Evolutionary conservation across 2,888 invertebrate species (phyloP).

Genomic region (Aporophyla lueneburgensis): DNA sequence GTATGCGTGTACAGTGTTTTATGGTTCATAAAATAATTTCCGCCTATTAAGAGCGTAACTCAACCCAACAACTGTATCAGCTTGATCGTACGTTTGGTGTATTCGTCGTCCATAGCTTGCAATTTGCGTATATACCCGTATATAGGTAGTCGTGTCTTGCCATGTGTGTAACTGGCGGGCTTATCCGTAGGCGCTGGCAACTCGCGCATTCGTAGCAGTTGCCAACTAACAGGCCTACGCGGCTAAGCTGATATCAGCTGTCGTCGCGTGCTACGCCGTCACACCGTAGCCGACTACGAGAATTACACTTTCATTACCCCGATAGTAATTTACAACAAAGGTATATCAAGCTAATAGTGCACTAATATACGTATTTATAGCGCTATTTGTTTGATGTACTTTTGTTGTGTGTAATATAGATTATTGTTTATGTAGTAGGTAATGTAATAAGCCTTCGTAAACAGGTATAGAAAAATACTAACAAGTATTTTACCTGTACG

Average conservation of each 20-base stretch:
- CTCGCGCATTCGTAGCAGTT: constrained; percentile 84
- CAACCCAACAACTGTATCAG: constrained; percentile 44
- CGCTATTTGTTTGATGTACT: constrained; percentile 27
- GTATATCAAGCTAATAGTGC: too few species aligned
- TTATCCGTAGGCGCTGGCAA: constrained; percentile 83
- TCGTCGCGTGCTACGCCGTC: constrained; percentile 77
- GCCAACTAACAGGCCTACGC: constrained; percentile 85
- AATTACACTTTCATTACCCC: constrained; percentile 64
- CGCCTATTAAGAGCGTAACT: constrained; percentile 58
- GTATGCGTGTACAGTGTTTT: constrained; percentile 55
- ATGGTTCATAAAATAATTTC: constrained; percentile 65
- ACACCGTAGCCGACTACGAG: constrained; percentile 76
- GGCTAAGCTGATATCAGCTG: constrained; percentile 82
- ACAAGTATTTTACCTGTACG: neutral
- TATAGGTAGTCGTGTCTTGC: constrained; percentile 64
- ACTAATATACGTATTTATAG: constrained; percentile 19
- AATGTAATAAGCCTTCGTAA: constrained; percentile 3
- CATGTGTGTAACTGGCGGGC: constrained; percentile 74
- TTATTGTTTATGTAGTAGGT: constrained; percentile 9
- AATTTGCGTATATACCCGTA: constrained; percentile 38
- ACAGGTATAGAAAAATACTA: neutral
- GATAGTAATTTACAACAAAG: constrained; percentile 49
- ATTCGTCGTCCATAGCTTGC: constrained; percentile 29
- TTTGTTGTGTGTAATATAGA: constrained; percentile 21
- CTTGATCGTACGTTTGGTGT: constrained; percentile 6